Evolutionary conservation across 2,113 vertebrate species (phyloP), one percentile per base, ranked within the genome.

Genomic region (Centropristis striata): DNA sequence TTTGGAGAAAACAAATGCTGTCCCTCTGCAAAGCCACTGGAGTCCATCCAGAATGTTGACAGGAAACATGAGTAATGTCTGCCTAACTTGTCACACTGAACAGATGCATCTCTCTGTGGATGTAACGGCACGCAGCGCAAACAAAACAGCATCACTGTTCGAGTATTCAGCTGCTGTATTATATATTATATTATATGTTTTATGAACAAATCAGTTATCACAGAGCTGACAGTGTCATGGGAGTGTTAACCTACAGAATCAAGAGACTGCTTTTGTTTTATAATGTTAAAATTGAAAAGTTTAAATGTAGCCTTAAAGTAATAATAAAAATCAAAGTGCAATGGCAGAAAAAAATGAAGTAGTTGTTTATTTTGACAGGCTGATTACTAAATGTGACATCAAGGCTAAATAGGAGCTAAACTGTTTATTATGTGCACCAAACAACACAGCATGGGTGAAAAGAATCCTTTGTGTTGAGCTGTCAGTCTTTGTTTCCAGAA

Each of bases 31-130:
- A 49, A 74, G 47, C 66, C 44, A 64, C 50, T 53, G 41, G 50
- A 32, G 53, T 66, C 21, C 54, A 59, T 84, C 75, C 78, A 71
- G 64, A 77, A 59, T 67, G 63, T 67, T 77, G 59, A 86, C 71
- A 66, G 58, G 57, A 78, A 80, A 82, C 79, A 78, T 65, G 72
- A 85, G 76, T 72, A 72, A 88, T 81, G 53, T 63, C 41, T 77
- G 57, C 47, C 61, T 37, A 53, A 36, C 41, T 53, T 63, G 67
- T 81, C 83, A 81, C 44, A 50, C 44, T 49, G 57, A 75, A 72
- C 83, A 73, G 66, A 84, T 74, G 61, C 68, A 65, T 84, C 66
- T 65, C 25, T 84, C 37, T 67, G 47, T 66, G 75, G 27, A 74
- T 16, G 49, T 68, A 76, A 68, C 50, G 60, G 6, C 28, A 27